Percentiles rank a stretch among this genome's conserved stretches.
phyloP scores from a whole-genome alignment of 2,888 invertebrate genomes.

The Camptogramma bilineatum region DNA sequence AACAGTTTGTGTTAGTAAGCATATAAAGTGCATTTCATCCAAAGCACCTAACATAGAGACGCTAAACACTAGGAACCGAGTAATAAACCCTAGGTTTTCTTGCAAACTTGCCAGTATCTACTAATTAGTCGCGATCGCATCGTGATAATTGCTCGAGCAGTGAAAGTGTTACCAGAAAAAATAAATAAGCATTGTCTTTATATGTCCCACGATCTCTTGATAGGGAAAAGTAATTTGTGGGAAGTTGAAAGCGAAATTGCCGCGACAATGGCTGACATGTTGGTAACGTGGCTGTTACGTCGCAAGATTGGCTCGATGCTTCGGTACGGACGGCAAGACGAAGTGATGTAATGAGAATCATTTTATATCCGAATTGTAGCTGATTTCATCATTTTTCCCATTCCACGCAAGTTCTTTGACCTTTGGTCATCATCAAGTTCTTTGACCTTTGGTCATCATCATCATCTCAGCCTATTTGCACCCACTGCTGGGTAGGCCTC shows the following conservation, averaged over 20 bases:
- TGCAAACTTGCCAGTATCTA: conserved; percentile 23
- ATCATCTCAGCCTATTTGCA: too few relatives aligned
- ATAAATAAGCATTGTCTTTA: conserved; percentile 75
- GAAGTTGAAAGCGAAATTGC: conserved; percentile 79
- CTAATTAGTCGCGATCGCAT: conserved; percentile 58
- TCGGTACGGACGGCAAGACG: conserved; percentile 40
- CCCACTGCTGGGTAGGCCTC: too few relatives aligned
- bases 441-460: too few relatives aligned
- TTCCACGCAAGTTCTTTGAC: too few relatives aligned
- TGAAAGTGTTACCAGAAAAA: conserved; percentile 79
- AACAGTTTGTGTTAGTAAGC: too few relatives aligned
- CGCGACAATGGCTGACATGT: conserved; percentile 63
- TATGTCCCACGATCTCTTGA: conserved; percentile 80
- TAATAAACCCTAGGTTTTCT: conserved; percentile 9
- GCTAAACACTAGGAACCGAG: not conserved
- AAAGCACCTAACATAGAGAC: too few relatives aligned
- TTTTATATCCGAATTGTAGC: conserved; percentile 14
- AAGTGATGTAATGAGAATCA: conserved; percentile 27
- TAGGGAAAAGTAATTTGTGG: conserved; percentile 81
- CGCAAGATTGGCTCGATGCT: conserved; percentile 46
- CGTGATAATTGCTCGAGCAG: conserved; percentile 66
- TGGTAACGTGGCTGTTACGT: conserved; percentile 44
- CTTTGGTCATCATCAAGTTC: too few relatives aligned
- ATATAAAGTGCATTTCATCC: too few relatives aligned
- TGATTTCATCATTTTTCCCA: not conserved